Evolutionary conservation across 2,797 vertebrate species (phyloP), one percentile per base, ranked within the genome.

Genomic region (Scomberomorus guttatus): DNA sequence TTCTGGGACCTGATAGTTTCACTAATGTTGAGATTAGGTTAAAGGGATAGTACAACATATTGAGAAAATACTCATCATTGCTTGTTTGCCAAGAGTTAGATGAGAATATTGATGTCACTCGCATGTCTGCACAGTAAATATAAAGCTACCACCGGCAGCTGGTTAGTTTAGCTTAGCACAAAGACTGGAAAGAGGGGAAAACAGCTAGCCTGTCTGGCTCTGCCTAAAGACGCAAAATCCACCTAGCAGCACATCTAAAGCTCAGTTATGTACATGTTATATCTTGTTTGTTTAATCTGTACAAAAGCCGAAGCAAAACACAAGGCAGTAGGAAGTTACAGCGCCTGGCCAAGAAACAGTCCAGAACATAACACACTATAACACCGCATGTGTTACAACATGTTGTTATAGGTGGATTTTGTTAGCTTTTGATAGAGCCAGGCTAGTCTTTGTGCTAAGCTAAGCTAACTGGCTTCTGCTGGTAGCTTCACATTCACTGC

Each of bases 131-230:
- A 42, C 12, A 42, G 39, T 42, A 42, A 42, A 42, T 42, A 42
- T 39, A 13, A 13, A 13, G 13, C 12, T 42, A 14, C 39, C 4
- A 6, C 4, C 3, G 14, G 39, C 13, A 42, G 12, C 39, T 0
- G 14, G 18, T 59, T 57, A 58, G 13, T 10, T 55, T 65, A 58
- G 42, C 42, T 51, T 60, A 18, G 52, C 27, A 70, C 39, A 46
- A 55, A 57, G 29, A 63, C 24, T 48, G 11, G 14, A 39, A 72
- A 27, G 0, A 24, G 14, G 27, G 22, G 12, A 1, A 20, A 64
- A 46, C 3, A 44, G 66, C 55, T 44, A 60, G 39, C 39, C 39
- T 42, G 13, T 42, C 13, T 42, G 39, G 3, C 4, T 37, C 37
- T 42, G 39, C 14, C 12, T 42, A 42, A 42, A 42, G 12, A 6